Conservation (phyloP, 2,888 invertebrate species). For the Phytoseiulus persimilis region DNA sequence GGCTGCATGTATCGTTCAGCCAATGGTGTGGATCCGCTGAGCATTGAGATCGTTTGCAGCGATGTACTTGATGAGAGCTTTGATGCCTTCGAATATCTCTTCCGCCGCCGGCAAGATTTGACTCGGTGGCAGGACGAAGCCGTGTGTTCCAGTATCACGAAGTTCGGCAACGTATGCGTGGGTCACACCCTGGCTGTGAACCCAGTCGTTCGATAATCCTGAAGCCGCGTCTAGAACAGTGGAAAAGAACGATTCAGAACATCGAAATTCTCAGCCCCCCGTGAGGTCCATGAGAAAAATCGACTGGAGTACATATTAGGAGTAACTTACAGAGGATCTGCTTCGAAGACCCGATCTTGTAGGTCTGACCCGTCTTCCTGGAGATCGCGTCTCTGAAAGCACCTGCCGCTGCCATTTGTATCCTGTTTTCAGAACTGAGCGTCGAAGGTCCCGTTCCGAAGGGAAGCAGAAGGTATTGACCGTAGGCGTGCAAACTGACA, state of each 20-base stretch:
- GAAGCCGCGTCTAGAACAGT: constrained; percentile 44
- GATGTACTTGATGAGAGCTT: constrained; percentile 42
- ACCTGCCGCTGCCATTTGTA: constrained; percentile 48
- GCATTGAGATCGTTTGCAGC: constrained; percentile 37
- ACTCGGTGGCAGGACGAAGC: constrained; percentile 45
- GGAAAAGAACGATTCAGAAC: not conserved
- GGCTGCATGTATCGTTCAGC: not conserved
- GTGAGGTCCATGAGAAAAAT: too few relatives aligned
- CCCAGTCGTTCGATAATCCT: constrained; percentile 46
- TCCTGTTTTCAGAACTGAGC: constrained; percentile 41
- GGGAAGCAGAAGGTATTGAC: constrained; percentile 16
- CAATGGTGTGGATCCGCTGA: not conserved
- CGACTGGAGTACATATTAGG: too few relatives aligned
- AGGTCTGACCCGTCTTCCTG: constrained; percentile 41
- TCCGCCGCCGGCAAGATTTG: constrained; percentile 46
- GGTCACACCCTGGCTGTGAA: constrained; percentile 45
- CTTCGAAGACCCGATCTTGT: constrained; percentile 41
- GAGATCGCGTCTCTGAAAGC: constrained; percentile 42
- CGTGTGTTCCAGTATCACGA: constrained; percentile 45
- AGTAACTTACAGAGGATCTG: constrained; percentile 41
- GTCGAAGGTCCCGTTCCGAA: constrained; percentile 9
- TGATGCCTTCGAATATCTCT: constrained; percentile 46
- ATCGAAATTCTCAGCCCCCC: too few relatives aligned
- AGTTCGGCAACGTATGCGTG: constrained; percentile 46
- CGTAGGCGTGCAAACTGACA: not conserved